A percentile compares a stretch with the other conserved stretches of the same genome.
Conservation (phyloP, 1,140 invertebrate genomes). For the Bilobella aurantiaca region DNA sequence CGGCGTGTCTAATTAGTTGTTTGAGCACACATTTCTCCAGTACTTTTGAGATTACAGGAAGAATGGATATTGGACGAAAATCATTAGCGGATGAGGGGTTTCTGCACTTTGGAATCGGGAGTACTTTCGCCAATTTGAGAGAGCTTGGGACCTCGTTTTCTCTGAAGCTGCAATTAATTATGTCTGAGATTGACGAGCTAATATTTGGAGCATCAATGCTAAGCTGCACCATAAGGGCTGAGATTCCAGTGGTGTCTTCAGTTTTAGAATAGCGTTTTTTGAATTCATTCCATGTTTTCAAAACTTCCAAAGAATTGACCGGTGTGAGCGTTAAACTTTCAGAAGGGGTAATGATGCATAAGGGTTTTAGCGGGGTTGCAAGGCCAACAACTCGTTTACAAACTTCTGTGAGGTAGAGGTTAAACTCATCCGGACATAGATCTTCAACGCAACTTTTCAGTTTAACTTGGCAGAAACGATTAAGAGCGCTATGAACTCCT, state of each 20-base stretch:
- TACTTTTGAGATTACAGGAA: conserved; percentile 6
- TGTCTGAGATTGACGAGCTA: neutral
- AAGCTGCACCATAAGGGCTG: neutral
- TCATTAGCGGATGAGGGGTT: conserved; percentile 3
- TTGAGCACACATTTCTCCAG: conserved; percentile 10
- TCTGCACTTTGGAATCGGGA: conserved; percentile 9
- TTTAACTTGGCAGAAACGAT: neutral
- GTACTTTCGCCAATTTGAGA: conserved; percentile 9
- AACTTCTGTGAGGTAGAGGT: too few relatives aligned
- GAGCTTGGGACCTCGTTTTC: neutral
- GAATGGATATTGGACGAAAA: conserved; percentile 6
- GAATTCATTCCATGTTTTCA: neutral
- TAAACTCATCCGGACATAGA: too few relatives aligned
- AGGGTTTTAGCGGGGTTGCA: neutral
- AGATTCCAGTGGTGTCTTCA: neutral
- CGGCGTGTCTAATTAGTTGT: neutral
- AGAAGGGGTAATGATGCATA: too few relatives aligned
- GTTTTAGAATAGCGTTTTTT: neutral
- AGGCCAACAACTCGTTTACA: too few relatives aligned
- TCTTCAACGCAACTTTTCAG: too few relatives aligned
- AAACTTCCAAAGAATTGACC: neutral
- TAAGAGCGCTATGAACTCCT: neutral
- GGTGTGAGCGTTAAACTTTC: neutral
- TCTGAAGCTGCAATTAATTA: neutral
- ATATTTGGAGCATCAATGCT: conserved; percentile 4